phyloP scores from a whole-genome alignment of 2,797 vertebrate genomes.

The Psittacula derbiana region DNA sequence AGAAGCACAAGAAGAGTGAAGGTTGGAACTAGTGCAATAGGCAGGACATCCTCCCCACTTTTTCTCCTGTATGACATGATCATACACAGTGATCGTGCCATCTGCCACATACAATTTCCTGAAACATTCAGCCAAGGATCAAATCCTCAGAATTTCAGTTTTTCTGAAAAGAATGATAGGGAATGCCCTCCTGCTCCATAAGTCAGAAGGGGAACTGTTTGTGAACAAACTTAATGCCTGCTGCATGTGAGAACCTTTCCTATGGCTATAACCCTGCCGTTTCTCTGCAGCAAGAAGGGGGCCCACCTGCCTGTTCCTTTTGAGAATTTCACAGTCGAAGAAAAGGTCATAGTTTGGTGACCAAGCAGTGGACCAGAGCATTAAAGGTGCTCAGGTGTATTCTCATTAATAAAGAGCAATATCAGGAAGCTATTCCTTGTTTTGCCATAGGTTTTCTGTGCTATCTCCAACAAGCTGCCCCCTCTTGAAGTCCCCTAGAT shows the following conservation, averaged over 20 bases:
- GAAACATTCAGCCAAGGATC: background rate
- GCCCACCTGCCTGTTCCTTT: background rate
- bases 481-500: background rate
- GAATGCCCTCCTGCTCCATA: background rate
- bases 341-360: background rate
- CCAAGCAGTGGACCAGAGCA: background rate
- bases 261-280: background rate
- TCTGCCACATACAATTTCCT: fast-evolving
- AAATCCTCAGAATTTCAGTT: background rate
- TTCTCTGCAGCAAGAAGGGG: background rate
- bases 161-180: background rate
- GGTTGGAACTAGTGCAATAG: background rate
- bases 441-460: background rate
- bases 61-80: background rate
- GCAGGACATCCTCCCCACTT: background rate
- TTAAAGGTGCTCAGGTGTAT: background rate
- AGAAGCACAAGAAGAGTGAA: background rate
- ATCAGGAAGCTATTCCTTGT: background rate
- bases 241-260: background rate
- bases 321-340: background rate
- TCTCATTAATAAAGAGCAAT: background rate
- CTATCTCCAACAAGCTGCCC: background rate
- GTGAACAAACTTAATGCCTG: background rate
- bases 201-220: background rate
- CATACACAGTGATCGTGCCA: background rate